A percentile compares a stretch with the other conserved stretches of the same genome.
These are phyloP conservation scores for Cosmia trapezina DNA, from an alignment of 2,888 invertebrate genomes.

Conservation along the genomic window DNA sequence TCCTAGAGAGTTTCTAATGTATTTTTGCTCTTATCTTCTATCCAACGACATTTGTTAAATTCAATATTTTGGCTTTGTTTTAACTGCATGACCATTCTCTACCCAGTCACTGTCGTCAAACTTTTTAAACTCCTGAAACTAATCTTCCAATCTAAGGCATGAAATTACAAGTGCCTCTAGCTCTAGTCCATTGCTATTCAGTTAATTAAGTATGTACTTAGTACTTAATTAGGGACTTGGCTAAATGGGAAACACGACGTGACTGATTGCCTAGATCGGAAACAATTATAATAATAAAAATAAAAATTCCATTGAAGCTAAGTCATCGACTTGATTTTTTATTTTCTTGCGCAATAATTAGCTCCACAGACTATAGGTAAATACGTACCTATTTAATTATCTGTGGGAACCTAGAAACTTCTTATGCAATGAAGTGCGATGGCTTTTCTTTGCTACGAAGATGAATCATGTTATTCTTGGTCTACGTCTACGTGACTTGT, in stretches of 20 bases:
- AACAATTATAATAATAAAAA: neutral
- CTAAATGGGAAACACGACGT: constrained; percentile 1
- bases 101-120: neutral
- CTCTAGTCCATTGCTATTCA: neutral
- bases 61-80: neutral
- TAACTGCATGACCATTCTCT: neutral
- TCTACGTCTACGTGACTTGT: too few relatives aligned
- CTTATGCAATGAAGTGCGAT: neutral
- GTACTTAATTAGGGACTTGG: neutral
- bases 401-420: constrained; percentile 26
- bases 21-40: neutral
- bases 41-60: neutral
- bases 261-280: neutral
- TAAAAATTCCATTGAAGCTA: constrained; percentile 10
- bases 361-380: neutral
- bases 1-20: neutral
- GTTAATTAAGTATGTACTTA: too few relatives aligned
- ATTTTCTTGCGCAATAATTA: constrained; percentile 23
- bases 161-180: neutral
- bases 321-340: constrained; percentile 8
- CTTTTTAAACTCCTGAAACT: neutral
- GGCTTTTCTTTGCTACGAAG: neutral
- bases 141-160: neutral
- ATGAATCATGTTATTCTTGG: neutral
- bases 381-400: constrained; percentile 17